A percentile compares a stretch with the other conserved stretches of the same genome.
Evolutionary conservation across 2,113 vertebrate genomes (phyloP).

Genomic region (Gila orcuttii): DNA sequence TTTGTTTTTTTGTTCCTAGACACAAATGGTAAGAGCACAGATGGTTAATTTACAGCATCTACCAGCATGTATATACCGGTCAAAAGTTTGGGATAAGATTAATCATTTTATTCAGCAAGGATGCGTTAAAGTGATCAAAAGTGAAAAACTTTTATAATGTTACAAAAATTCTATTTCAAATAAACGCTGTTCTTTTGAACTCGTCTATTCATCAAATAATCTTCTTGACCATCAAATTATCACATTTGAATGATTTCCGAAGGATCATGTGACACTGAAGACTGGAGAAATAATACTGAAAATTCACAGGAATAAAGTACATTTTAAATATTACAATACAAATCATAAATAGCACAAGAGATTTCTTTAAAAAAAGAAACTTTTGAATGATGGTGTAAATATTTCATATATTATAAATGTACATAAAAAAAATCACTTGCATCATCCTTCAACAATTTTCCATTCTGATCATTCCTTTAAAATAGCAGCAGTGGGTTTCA

Average conservation of each 20-base stretch:
- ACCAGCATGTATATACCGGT: neutral
- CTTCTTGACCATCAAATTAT: too few relatives aligned
- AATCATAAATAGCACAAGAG: neutral
- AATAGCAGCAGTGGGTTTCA: slow-evolving; percentile 2
- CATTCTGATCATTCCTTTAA: neutral
- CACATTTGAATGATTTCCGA: neutral
- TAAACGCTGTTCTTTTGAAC: too few relatives aligned
- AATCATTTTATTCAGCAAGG: too few relatives aligned
- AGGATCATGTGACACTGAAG: neutral
- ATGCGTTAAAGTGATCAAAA: too few relatives aligned
- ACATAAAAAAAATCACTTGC: neutral
- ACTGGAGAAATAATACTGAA: neutral
- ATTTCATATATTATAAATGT: neutral
- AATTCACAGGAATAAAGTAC: neutral
- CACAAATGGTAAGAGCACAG: neutral
- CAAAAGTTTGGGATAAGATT: too few relatives aligned
- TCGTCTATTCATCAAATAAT: too few relatives aligned
- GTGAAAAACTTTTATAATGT: too few relatives aligned
- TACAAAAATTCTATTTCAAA: too few relatives aligned
- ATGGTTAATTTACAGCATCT: neutral
- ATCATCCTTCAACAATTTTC: neutral
- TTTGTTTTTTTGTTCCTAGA: neutral
- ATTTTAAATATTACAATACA: neutral
- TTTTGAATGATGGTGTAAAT: neutral
- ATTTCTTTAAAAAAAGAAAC: neutral